Evolutionary conservation across 2,797 vertebrate genomes (phyloP), one percentile per base, ranked within the genome.

Genomic region (Antrozous pallidus): DNA sequence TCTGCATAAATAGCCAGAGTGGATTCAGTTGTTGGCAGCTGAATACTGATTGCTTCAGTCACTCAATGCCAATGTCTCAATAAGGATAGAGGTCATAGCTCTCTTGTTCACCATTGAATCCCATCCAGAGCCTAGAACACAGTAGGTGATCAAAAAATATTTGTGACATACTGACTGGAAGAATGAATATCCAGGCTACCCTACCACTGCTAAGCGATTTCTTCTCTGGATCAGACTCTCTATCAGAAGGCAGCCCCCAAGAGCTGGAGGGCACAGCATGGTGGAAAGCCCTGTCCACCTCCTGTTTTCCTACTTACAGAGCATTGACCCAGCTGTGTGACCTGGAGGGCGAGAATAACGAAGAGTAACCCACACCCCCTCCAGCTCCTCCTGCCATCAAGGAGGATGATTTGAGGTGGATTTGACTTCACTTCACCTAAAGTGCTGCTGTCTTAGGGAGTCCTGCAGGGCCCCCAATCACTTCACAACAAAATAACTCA

Each of bases 401-500:
- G 0, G 0, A 24, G 10, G 7, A 58, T 0, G 2, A 7, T 22
- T 13, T 33, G 13, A 40, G 31, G 65, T 33, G 51, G 1, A 1
- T 16, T 5, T 58, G 54, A 69, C 51, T 20, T 75, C 24, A 24
- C 17, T 47, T 65, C 61, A 28, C n/a, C 67, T 42, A 1, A n/a
- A 61, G n/a, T 33, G 61, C 22, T 73, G 38, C 38, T 40, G 31
- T 0, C 51, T 22, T 8, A 45, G 45, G 7, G 61, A 83, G 9
- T 47, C 56, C 73, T 82, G 38, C 65, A 24, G 24, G 31, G 31
- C 17, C 36, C 67, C 69, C 28, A 24, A 0, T 24, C 58, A 69
- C 70, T 45, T 93, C 54, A 24, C 71, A 45, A 42, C 70, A 90
- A 70, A 91, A 47, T 88, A 93, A 91, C 36, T 13, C 28, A n/a